Evolutionary conservation across 2,113 vertebrate genomes (phyloP).

Genomic region (Stictonetta naevosa): DNA sequence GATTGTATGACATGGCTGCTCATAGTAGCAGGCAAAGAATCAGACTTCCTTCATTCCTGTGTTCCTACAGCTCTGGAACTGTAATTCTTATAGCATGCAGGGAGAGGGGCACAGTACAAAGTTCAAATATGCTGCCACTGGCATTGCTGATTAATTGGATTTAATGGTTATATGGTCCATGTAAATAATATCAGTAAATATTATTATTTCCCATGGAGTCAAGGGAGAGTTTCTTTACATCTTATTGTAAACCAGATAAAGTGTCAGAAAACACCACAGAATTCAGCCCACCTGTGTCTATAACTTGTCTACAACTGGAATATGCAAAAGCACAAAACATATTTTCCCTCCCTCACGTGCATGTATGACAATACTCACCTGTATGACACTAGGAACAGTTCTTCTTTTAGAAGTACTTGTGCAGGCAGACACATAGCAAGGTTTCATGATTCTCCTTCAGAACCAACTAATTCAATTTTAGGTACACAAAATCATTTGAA

Average conservation of each 20-base stretch:
- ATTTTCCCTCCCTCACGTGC: neutral
- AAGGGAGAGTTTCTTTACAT: neutral
- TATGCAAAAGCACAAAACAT: neutral
- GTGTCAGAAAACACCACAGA: neutral
- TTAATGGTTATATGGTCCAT: slow-evolving; percentile 7
- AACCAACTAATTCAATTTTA: neutral
- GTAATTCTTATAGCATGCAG: neutral
- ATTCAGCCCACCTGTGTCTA: neutral
- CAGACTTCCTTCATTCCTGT: neutral
- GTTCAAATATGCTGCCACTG: neutral
- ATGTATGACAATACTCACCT: neutral
- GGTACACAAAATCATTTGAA: neutral
- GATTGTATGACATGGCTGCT: neutral
- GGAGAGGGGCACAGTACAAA: neutral
- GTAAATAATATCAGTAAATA: slow-evolving; percentile 18
- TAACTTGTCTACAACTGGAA: neutral
- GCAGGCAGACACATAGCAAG: neutral
- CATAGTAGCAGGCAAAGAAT: neutral
- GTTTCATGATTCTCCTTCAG: neutral
- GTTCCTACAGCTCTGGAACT: neutral
- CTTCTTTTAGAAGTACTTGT: neutral
- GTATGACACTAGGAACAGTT: neutral
- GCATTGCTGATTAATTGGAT: slow-evolving; percentile 29
- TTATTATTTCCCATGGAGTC: neutral
- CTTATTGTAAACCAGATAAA: neutral